Conservation (phyloP, 2,888 invertebrate species). For the Xanthorhoe spadicearia region DNA sequence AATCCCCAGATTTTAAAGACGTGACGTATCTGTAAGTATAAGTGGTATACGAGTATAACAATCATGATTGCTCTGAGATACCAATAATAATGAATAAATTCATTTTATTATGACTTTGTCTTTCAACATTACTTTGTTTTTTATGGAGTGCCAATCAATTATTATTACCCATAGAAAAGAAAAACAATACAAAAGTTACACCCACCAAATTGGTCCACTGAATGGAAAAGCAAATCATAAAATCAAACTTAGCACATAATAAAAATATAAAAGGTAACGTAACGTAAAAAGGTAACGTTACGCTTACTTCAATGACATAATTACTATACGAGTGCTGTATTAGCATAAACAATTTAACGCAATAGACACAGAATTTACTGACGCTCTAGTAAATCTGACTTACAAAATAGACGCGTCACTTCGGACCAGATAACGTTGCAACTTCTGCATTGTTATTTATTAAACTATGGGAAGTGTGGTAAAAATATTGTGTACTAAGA, state of each 20-base stretch:
- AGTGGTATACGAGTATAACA: no score
- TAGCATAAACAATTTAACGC: constrained; percentile 2
- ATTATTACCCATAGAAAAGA: no score
- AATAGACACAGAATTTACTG: constrained; percentile 5
- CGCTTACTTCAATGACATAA: neutral
- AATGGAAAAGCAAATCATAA: neutral
- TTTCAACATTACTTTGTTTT: no score
- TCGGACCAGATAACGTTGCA: constrained; percentile 23
- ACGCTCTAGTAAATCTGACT: constrained; percentile 26
- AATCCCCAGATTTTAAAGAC: no score
- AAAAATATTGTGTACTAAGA: no score
- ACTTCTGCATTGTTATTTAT: constrained; percentile 31
- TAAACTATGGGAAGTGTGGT: neutral
- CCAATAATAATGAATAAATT: no score
- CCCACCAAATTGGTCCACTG: no score
- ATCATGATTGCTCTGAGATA: no score
- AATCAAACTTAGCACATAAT: neutral
- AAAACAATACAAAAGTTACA: no score
- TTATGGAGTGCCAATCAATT: no score
- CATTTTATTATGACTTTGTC: no score
- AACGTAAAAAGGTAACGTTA: neutral
- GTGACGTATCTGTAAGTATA: no score
- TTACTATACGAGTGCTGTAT: neutral
- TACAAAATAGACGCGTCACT: constrained; percentile 31
- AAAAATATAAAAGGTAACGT: neutral